Evolutionary conservation across 2,888 invertebrate species (phyloP), one percentile per base, ranked within the genome.

Genomic region (Allolobophora icterica): DNA sequence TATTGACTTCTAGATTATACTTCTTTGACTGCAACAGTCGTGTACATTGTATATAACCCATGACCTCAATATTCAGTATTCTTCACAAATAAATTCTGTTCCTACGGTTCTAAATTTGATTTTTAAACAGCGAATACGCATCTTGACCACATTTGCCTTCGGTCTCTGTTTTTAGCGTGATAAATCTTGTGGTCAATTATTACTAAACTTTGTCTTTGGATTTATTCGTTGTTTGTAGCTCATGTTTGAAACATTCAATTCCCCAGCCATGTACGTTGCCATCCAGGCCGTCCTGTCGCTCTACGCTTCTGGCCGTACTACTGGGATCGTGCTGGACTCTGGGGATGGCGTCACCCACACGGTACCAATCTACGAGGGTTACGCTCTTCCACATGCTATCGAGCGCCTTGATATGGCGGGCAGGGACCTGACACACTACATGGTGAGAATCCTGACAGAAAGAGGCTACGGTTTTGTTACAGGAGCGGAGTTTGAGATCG

Each of bases 401-500:
- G 92, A 92, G 38, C 91, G 93, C 91, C 92, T 92, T 24, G 92
- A 92, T 87, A 58, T 92, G 90, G 92, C 92, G 35, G 92, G 92
- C 84, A 90, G 92, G 45, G 92, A 92, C 84, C 91, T 92, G 38
- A 92, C 92, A 40, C 92, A 91, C 87, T 92, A 92, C 91, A 90
- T 92, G 90, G 91, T 90, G 91, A 92, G 94, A 96, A 92, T 98
- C 97, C 97, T 98, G 95, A 95, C 94, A 45, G 95, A 95, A 92
- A 93, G 94, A 90, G 95, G 95, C 90, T 95, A 95, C 93, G 93
- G 93, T 89, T 95, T 95, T 93, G 93, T 94, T 87, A 94, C 94
- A 92, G 94, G 98, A 95, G 98, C 98, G 96, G 98, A 98, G 96
- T 96, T 97, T 96, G 98, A 98, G 97, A 98, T 98, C 96, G 98